phyloP scores from a whole-genome alignment of 2,888 invertebrate genomes.

The Unio pictorum region DNA sequence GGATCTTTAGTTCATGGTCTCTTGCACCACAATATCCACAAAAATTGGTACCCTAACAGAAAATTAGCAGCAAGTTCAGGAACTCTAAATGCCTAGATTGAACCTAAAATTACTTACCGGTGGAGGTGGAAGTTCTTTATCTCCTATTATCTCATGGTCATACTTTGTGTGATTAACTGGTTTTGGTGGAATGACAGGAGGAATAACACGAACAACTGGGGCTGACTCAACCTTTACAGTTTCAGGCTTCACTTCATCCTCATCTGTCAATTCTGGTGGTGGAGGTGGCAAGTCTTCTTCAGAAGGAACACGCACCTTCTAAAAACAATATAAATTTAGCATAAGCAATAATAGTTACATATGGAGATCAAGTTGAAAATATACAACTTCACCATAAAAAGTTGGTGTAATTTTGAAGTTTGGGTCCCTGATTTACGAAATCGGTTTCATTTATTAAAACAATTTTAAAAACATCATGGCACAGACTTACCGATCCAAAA shows the following conservation, averaged over 20 bases:
- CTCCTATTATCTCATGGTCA: conserved; percentile 8
- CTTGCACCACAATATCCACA: no score
- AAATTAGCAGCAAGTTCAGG: no score
- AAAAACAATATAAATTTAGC: no score
- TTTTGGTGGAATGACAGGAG: not conserved
- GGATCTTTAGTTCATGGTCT: no score
- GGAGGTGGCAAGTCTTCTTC: conserved; percentile 65
- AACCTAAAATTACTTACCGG: conserved; percentile 38
- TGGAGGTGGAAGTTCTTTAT: conserved; percentile 42
- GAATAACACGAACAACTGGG: conserved; percentile 4
- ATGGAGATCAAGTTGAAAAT: not conserved
- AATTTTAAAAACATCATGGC: no score
- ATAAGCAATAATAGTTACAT: not conserved
- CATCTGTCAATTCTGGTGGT: conserved; percentile 53
- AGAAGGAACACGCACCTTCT: conserved; percentile 2
- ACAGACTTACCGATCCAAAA: no score
- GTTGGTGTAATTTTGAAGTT: no score
- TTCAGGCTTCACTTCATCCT: conserved; percentile 21
- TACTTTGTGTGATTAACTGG: not conserved
- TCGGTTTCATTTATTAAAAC: no score
- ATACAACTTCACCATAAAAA: no score
- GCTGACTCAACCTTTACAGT: conserved; percentile 7
- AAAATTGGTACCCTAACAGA: no score
- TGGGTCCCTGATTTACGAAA: no score
- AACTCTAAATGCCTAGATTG: no score